Base-by-base conservation (phyloP, 2,888 invertebrate species). In the Melipona beecheii region DNA sequence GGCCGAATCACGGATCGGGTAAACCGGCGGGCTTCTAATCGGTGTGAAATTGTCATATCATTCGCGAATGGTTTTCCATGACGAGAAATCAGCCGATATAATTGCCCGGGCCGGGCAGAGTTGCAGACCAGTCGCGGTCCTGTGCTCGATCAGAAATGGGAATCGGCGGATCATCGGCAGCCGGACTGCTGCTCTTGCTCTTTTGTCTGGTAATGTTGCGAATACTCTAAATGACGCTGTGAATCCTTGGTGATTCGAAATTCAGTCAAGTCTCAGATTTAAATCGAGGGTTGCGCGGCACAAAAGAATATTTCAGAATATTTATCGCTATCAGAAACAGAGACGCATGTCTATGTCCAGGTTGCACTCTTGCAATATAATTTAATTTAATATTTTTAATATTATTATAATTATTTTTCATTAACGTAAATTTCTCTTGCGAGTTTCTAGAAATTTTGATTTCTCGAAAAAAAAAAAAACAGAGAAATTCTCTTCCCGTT, bases 1-100 rank as follows among this genome's bases (percentile, higher is more conserved):
- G 43, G 9, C 43, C 54, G 78, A 78, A 72, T 68, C 9, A 9
- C 80, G 81, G 36, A 56, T 66, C 54, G 66, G 75, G 64, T 64
- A 62, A 24, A 43, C 56, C 56, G 76, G 66, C 27, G 43, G 78
- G 69, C 80, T 76, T 65, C 78, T 87, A 88, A 89, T 90, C 84
- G 86, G 85, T 89, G 90, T 89, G 90, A 92, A 93, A 92, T 91
- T 88, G 92, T 92, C 91, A 87, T 89, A 92, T 93, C 92, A 91
- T 92, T 92, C 89, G 88, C 85, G 86, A 90, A 85, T 83, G 86
- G 84, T 86, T 90, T 89, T 92, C 90, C 87, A 82, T 88, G 86
- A 84, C 84, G 75, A 66, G 81, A 85, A 85, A 81, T 84, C 86
- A 81, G 68, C 68, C 86, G 90, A 91, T 93, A 94, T 93, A 93